Base-by-base conservation (phyloP, 2,888 invertebrate species). In the Platycheirus rosarum region DNA sequence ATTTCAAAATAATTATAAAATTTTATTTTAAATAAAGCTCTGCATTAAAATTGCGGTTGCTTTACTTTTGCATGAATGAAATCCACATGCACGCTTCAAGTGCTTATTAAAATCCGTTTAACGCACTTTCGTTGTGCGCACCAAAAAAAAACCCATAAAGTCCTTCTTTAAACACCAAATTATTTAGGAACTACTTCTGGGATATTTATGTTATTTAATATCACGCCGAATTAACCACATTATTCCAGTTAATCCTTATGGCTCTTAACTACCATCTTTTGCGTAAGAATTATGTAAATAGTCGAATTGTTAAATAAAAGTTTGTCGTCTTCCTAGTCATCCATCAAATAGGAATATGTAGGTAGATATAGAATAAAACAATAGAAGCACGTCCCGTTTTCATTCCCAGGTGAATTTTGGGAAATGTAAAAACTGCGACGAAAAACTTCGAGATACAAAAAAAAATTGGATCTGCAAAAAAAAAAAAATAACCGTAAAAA, bases 331-430 rank as follows among this genome's bases (percentile, higher is more conserved):
- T 73, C n/a, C 16, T 13, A 40, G 32, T 26, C 65, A 60, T 60
- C 42, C 71, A 53, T 73, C 66, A 73, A 73, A 71, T 77, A 71
- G 20, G 51, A 70, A 37, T 49, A 35, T 55, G 1, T 13, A 18
- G 16, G 7, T 13, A 1, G 37, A 57, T 14, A 13, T 23, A 37
- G 4, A 16, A 35, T 48, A 73, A 32, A 73, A 68, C 73, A 78
- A 57, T 68, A 37, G 46, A 68, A 68, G 78, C 78, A 78, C 78
- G 78, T 78, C 66, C 42, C 53, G 53, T 60, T 65, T 73, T n/a
- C n/a, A 18, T 14, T 73, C 66, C 66, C n/a, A 44, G 57, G 32
- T 60, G 66, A 40, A 35, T 29, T 49, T 49, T 66, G 18, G 29
- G 11, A 16, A 57, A 51, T 16, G 11, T 2, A 63, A 32, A 29